Percentiles rank a stretch among this genome's conserved stretches.
These are phyloP conservation scores for Stenotaenia linearis DNA, from an alignment of 2,888 invertebrate species.

Conservation along the genomic window DNA sequence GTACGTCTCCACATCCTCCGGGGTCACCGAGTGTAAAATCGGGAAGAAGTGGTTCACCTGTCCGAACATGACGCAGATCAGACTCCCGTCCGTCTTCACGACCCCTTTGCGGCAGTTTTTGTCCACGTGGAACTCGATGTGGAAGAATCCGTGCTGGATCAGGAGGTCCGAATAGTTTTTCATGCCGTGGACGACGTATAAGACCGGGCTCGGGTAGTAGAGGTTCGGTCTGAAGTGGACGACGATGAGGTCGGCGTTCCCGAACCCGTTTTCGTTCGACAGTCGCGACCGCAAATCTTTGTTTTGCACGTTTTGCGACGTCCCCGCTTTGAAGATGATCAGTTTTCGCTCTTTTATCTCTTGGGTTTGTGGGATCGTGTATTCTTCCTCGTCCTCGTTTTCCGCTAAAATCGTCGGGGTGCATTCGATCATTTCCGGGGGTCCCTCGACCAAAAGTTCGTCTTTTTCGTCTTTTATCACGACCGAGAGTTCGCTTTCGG, in stretches of 20 bases:
- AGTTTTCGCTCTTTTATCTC: neutral
- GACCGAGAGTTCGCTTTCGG: neutral
- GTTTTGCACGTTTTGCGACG: neutral
- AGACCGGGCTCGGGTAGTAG: neutral
- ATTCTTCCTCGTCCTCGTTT: neutral
- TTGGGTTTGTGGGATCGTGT: too few species aligned
- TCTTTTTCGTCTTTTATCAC: neutral
- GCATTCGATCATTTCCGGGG: neutral
- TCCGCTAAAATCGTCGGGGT: neutral
- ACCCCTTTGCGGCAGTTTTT: neutral
- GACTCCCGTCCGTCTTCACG: neutral
- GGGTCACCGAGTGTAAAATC: neutral
- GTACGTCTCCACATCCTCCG: neutral
- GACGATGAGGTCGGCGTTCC: neutral
- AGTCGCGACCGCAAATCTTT: neutral
- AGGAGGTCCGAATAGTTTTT: neutral
- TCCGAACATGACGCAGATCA: slow-evolving; percentile 13
- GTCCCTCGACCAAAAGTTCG: neutral
- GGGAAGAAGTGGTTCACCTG: neutral
- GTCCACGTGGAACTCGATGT: slow-evolving; percentile 3
- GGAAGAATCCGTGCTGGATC: neutral
- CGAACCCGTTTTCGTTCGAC: neutral
- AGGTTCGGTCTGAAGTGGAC: neutral
- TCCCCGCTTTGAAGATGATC: neutral
- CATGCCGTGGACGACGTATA: neutral